Percentiles rank a stretch among this genome's conserved stretches.
phyloP scores from a whole-genome alignment of 2,113 vertebrate species.

The Nansenia antarctica region DNA sequence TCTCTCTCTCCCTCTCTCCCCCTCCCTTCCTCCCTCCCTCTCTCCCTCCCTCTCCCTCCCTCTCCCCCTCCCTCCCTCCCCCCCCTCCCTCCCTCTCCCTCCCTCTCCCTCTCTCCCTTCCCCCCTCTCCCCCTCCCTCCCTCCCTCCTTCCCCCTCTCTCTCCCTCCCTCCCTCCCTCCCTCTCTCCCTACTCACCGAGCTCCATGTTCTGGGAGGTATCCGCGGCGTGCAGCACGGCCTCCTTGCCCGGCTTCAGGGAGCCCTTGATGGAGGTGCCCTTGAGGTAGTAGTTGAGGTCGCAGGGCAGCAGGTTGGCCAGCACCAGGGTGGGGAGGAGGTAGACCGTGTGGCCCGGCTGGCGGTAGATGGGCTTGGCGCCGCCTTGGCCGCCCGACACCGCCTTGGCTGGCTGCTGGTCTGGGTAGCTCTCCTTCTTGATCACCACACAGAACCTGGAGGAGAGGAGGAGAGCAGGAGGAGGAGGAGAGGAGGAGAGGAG shows the following conservation, averaged over 20 bases:
- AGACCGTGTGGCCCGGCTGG: slow-evolving; percentile 93
- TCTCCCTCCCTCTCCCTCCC: too few relatives aligned
- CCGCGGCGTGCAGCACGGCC: slow-evolving; percentile 85
- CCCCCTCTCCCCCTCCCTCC: too few relatives aligned
- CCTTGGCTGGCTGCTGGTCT: slow-evolving; percentile 90
- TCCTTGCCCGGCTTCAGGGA: slow-evolving; percentile 91
- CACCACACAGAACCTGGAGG: slow-evolving; percentile 91
- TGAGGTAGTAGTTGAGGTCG: slow-evolving; percentile 93
- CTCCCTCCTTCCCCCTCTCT: too few relatives aligned
- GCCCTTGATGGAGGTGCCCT: slow-evolving; percentile 86
- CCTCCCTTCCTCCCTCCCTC: too few relatives aligned
- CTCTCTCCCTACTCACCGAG: slow-evolving; percentile 87
- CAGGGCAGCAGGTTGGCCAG: slow-evolving; percentile 93
- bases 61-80: too few relatives aligned
- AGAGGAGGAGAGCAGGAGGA: not conserved
- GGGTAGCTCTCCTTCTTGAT: slow-evolving; percentile 97
- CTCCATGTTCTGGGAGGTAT: slow-evolving; percentile 95
- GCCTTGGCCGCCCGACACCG: slow-evolving; percentile 83
- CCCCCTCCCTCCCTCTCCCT: too few relatives aligned
- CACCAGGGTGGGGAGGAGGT: slow-evolving; percentile 91
- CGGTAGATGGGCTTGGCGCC: slow-evolving; percentile 91
- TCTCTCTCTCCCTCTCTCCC: too few relatives aligned
- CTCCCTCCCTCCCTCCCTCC: too few relatives aligned
- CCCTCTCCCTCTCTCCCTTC: too few relatives aligned
- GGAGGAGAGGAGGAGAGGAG: not conserved